Evolutionary conservation across 1,140 invertebrate species (phyloP).

Genomic region (Drosophila cardini): DNA sequence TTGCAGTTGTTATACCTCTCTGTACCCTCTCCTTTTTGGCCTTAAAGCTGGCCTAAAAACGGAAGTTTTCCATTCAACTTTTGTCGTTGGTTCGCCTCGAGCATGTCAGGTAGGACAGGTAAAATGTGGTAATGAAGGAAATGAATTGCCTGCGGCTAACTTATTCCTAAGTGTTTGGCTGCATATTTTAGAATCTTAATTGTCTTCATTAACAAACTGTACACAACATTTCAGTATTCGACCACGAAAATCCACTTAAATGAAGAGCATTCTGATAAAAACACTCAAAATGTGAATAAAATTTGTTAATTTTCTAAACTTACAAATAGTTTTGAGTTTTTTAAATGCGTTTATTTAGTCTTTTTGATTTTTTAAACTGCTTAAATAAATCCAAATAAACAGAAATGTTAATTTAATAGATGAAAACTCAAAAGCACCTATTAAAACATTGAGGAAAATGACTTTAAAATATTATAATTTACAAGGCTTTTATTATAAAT

Average conservation of each 20-base stretch:
- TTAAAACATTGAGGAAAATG: too few species aligned
- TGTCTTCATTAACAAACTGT: slow-evolving; percentile 45
- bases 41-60: slow-evolving; percentile 59
- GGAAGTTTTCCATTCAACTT: slow-evolving; percentile 67
- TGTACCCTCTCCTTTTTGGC: background rate
- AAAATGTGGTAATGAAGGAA: slow-evolving; percentile 59
- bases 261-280: slow-evolving; percentile 1
- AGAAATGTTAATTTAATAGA: too few species aligned
- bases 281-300: background rate
- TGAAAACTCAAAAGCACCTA: too few species aligned
- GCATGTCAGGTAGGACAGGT: slow-evolving; percentile 55
- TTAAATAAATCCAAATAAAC: too few species aligned
- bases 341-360: too few species aligned
- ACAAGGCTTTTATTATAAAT: too few species aligned
- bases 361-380: too few species aligned
- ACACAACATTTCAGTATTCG: slow-evolving; percentile 25
- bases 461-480: too few species aligned
- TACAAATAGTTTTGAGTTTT: background rate
- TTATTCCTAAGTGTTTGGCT: slow-evolving; percentile 53
- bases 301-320: background rate
- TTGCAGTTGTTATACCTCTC: slow-evolving; percentile 39
- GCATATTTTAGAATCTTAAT: slow-evolving; percentile 53
- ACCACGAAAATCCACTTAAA: background rate
- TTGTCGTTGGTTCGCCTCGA: slow-evolving; percentile 26
- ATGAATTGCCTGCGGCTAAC: slow-evolving; percentile 60